Percentiles rank a stretch among this genome's conserved stretches.
Conservation (phyloP, 1,140 invertebrate genomes). For the Cotesia vestalis region DNA sequence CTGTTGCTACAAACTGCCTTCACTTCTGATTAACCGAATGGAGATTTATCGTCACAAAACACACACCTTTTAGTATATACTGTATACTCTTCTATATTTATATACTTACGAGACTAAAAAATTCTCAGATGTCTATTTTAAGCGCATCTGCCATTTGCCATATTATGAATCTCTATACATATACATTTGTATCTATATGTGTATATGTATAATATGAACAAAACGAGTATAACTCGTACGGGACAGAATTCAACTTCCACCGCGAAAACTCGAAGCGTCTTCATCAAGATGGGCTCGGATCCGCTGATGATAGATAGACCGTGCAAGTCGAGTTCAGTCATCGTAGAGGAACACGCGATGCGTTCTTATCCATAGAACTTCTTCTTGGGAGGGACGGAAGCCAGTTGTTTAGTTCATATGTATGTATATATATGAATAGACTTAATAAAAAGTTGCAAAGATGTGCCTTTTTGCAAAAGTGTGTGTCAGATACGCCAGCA, state of each 20-base stretch:
- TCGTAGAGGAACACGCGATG: conserved; percentile 43
- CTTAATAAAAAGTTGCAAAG: conserved; percentile 24
- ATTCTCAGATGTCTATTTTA: conserved; percentile 7
- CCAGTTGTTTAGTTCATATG: conserved; percentile 19
- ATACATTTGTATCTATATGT: not conserved
- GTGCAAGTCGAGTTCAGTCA: conserved; percentile 42
- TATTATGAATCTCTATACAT: not conserved
- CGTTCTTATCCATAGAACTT: conserved; percentile 28
- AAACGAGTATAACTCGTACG: conserved; percentile 3
- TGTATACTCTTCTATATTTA: no score
- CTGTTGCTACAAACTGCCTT: conserved; percentile 56
- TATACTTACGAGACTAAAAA: no score
- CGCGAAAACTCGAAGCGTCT: conserved; percentile 29
- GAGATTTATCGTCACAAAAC: conserved; percentile 11
- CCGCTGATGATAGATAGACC: conserved; percentile 39
- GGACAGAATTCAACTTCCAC: conserved; percentile 34
- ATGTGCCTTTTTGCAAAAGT: conserved; percentile 2
- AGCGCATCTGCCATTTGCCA: conserved; percentile 13
- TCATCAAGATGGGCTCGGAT: conserved; percentile 36
- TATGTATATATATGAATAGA: conserved; percentile 18
- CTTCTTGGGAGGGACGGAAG: conserved; percentile 32
- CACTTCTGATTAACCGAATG: conserved; percentile 28
- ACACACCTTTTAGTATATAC: not conserved
- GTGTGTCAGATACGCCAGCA: conserved; percentile 25
- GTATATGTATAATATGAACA: not conserved